Evolutionary conservation across 2,888 invertebrate genomes (phyloP).

Genomic region (Protodeltote pygarga): DNA sequence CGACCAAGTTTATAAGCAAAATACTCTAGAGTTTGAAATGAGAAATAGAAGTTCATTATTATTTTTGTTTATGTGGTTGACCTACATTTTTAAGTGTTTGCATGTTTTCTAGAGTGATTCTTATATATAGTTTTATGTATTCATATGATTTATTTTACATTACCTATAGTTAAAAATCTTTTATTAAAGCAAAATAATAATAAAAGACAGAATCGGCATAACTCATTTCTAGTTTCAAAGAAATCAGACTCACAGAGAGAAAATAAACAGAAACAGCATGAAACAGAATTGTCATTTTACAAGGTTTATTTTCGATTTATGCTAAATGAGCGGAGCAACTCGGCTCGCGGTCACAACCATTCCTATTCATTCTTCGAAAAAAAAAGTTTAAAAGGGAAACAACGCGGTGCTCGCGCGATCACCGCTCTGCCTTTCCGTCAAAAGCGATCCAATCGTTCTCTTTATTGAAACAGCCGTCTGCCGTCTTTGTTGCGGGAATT

Average conservation of each 20-base stretch:
- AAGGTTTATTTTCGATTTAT: constrained; percentile 59
- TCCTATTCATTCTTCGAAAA: constrained; percentile 40
- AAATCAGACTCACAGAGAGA: constrained; percentile 26
- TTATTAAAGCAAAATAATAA: too few relatives aligned
- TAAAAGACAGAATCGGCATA: constrained; percentile 20
- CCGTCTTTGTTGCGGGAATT: constrained; percentile 81
- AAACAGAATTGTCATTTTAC: constrained; percentile 52
- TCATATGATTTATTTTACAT: neutral
- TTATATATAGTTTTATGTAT: neutral
- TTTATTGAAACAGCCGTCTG: constrained; percentile 78
- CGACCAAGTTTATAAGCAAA: constrained; percentile 56
- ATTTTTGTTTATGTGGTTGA: constrained; percentile 47
- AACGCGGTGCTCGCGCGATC: constrained; percentile 57
- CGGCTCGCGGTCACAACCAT: constrained; percentile 57
- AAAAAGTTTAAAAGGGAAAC: constrained; percentile 60
- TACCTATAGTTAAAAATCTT: too few relatives aligned
- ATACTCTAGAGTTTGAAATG: constrained; percentile 46
- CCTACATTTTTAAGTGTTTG: constrained; percentile 12
- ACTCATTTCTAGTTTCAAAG: constrained; percentile 21
- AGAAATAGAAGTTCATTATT: constrained; percentile 48
- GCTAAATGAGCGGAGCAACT: constrained; percentile 60
- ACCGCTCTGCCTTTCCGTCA: constrained; percentile 71
- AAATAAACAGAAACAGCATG: constrained; percentile 43
- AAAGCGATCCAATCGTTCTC: constrained; percentile 79
- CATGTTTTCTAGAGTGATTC: constrained; percentile 5